A percentile compares a stretch with the other conserved stretches of the same genome.
These are phyloP conservation scores for Gallinago stenura DNA, from an alignment of 2,797 vertebrate species.

Conservation along the genomic window DNA sequence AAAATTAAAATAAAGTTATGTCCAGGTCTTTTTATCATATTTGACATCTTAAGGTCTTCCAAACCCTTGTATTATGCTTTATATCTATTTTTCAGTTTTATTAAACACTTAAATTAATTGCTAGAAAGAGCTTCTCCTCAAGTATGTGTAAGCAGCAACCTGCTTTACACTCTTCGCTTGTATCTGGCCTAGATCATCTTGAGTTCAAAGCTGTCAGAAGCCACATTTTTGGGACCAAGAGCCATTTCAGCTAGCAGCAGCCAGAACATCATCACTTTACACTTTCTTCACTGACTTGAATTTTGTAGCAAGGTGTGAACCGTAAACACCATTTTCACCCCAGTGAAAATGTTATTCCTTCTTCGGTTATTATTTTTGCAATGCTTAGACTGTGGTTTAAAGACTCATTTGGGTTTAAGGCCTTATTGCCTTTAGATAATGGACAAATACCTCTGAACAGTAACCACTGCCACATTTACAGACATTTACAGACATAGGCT, in stretches of 20 bases:
- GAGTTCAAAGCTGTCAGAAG: not conserved
- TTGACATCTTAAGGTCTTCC: not conserved
- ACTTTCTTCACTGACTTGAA: not conserved
- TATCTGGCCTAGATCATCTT: not conserved
- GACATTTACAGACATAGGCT: not conserved
- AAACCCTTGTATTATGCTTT: not conserved
- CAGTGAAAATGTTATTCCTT: not conserved
- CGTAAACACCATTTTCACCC: not conserved
- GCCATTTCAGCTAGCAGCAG: not conserved
- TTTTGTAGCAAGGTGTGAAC: not conserved
- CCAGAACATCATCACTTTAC: not conserved
- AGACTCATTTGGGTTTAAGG: not conserved
- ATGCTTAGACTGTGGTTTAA: not conserved
- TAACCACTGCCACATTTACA: not conserved
- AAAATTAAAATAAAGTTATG: not conserved
- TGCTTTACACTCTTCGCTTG: not conserved
- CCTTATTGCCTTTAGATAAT: not conserved
- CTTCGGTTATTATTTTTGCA: not conserved
- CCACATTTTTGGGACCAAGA: not conserved
- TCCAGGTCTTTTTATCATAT: not conserved
- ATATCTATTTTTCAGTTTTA: not conserved
- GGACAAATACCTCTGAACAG: not conserved
- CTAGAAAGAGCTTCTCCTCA: not conserved
- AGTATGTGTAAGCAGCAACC: accelerated
- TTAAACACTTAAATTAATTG: not conserved